phyloP scores from a whole-genome alignment of 2,797 vertebrate genomes.

The Acipenser transmontanus region DNA sequence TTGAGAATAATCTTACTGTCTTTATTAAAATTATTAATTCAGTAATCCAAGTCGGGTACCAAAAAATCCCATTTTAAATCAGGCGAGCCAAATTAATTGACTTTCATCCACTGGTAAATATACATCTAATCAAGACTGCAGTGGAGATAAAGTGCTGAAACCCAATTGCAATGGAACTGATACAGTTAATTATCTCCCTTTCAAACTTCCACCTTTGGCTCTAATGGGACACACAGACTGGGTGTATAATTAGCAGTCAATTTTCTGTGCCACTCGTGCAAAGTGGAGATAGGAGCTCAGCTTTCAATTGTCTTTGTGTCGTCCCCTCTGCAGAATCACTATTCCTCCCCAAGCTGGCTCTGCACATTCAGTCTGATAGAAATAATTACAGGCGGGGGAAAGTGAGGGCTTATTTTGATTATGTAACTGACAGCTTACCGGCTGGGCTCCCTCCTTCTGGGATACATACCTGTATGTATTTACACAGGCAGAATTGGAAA shows the following conservation, averaged over 20 bases:
- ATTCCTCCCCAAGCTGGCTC: neutral
- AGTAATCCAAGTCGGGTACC: neutral
- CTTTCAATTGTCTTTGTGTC: neutral
- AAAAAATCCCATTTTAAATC: neutral
- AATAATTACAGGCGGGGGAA: neutral
- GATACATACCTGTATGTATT: neutral
- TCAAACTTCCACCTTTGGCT: slow-evolving; percentile 8
- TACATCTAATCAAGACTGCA: neutral
- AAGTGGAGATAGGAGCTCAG: neutral
- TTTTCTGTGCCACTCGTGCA: neutral
- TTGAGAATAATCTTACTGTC: neutral
- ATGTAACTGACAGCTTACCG: neutral
- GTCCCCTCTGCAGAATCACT: neutral
- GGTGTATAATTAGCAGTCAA: slow-evolving; percentile 8
- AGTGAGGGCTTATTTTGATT: neutral
- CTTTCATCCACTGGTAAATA: neutral
- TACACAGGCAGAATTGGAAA: too few species aligned
- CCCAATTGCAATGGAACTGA: neutral
- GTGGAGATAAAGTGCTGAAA: neutral
- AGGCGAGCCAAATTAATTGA: neutral
- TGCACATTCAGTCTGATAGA: neutral
- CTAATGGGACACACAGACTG: slow-evolving; percentile 2
- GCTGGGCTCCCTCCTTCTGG: neutral
- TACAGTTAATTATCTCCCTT: neutral
- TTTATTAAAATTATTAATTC: neutral